Evolutionary conservation across 2,888 invertebrate species (phyloP), one percentile per base, ranked within the genome.

Genomic region (Andrena praecox): DNA sequence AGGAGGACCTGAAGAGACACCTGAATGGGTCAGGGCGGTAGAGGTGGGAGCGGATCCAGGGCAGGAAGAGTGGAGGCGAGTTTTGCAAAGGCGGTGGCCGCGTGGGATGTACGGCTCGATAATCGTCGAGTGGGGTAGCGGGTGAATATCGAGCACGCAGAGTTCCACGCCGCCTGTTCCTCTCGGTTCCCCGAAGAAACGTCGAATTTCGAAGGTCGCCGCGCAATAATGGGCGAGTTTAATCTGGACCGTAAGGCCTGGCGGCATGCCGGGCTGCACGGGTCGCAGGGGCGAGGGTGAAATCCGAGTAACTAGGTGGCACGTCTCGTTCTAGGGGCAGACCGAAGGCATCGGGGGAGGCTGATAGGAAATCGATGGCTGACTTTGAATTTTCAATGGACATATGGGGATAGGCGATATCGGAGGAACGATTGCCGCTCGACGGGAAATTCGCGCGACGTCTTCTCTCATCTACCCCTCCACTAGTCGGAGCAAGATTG

Each of bases 71-170:
- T 73, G 69, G 62, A 76, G 35, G 68, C 68, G 56, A 63, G 80
- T 85, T 82, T 83, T 85, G 88, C 82, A 87, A 89, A 88, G 90
- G 87, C 76, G 89, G 86, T 87, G 85, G 78, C 75, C 85, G 91
- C 90, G 92, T 92, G 88, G 91, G 91, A 87, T 83, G 91, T 72
- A 83, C 89, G 75, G 92, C 87, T 93, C 92, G 89, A 93, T 92
- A 92, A 91, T 79, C 77, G 80, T 78, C 59, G 70, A 62, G 74
- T 48, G 71, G 42, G 56, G 56, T 70, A 83, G 86, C 86, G 79
- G 90, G 82, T 77, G 87, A 76, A 74, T 80, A 89, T 87, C 85
- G 85, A 86, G 82, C 82, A 48, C 50, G 59, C 42, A 42, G 56
- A 52, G 60, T 42, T n/a, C 60, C 24, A 16, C 33, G 62, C 33